A percentile compares a stretch with the other conserved stretches of the same genome.
Evolutionary conservation across 2,797 vertebrate genomes (phyloP).

Genomic region (Vipera latastei): DNA sequence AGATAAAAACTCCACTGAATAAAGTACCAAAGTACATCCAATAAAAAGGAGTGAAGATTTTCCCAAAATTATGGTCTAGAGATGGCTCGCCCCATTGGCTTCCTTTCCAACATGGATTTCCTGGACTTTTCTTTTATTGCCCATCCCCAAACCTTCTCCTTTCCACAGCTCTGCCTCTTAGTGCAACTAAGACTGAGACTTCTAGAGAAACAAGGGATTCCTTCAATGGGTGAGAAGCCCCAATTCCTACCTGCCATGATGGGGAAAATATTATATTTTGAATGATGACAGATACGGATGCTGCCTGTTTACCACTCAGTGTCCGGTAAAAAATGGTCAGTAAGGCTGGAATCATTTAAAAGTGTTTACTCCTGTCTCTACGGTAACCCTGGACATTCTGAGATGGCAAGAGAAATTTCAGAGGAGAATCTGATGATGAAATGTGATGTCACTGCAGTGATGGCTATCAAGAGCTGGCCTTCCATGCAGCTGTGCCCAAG

Average conservation of each 20-base stretch:
- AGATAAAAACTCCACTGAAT: not conserved
- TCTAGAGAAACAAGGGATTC: not conserved
- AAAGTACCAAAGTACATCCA: no score
- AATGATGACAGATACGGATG: not conserved
- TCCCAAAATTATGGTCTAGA: no score
- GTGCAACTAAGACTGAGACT: not conserved
- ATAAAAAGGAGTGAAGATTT: not conserved
- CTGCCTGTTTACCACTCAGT: not conserved
- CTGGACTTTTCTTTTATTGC: not conserved
- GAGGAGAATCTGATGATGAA: no score
- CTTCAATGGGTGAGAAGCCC: not conserved
- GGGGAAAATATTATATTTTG: not conserved
- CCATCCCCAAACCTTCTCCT: not conserved
- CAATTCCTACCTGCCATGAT: not conserved
- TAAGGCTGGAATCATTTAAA: not conserved
- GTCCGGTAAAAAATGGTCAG: not conserved
- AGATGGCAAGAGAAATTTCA: not conserved
- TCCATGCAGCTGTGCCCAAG: no score
- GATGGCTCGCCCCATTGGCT: no score
- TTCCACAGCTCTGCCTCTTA: not conserved
- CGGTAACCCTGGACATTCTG: not conserved
- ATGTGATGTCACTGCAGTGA: not conserved
- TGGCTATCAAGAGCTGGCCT: not conserved
- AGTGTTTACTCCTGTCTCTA: not conserved
- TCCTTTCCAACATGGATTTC: not conserved